Base-by-base conservation (phyloP, 2,888 invertebrate species). In the Sicus ferrugineus region DNA sequence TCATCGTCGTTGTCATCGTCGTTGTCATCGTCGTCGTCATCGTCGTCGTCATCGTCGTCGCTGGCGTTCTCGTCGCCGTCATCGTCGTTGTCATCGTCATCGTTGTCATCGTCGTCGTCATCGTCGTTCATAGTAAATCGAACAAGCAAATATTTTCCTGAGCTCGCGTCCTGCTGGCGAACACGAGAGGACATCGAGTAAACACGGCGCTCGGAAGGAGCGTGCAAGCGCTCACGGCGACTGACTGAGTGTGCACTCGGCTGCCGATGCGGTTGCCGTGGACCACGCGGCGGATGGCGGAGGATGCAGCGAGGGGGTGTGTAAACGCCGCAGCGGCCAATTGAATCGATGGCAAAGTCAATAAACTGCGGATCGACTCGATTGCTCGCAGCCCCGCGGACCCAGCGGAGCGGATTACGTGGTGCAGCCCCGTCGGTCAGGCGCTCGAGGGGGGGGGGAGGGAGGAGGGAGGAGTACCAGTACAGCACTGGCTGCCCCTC, bases 91-190 rank as follows among this genome's bases (percentile, higher is more conserved):
- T 31, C 16, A 16, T n/a, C 19, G n/a, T 28, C 34, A 34, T 59
- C 30, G n/a, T n/a, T 58, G 7, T 16, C 11, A 19, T 28, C 30
- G 30, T 3, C 16, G 23, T 23, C 14, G 1, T 16, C 3, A n/a
- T 34, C 54, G 23, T 38, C 54, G 23, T 30, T 67, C 19, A 31
- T 23, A 61, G 68, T 52, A 52, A 68, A 68, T 68, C 68, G 62
- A 68, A 68, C 30, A 54, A 68, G 62, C 68, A 68, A 68, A 68
- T 68, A 68, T 68, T 68, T 68, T 68, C 68, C 52, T 50, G 67
- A 50, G 62, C 23, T 23, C 34, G 21, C 34, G 65, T 50, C 50
- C 65, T 19, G 67, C 48, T 48, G 34, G 31, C 48, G 30, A 48
- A 42, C 31, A n/a, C 21, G 59, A 48, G 14, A 31, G 23, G 42